A percentile compares a stretch with the other conserved stretches of the same genome.
These are phyloP conservation scores for Drosophila pseudoananassae DNA, from an alignment of 1,140 invertebrate species.

Conservation along the genomic window DNA sequence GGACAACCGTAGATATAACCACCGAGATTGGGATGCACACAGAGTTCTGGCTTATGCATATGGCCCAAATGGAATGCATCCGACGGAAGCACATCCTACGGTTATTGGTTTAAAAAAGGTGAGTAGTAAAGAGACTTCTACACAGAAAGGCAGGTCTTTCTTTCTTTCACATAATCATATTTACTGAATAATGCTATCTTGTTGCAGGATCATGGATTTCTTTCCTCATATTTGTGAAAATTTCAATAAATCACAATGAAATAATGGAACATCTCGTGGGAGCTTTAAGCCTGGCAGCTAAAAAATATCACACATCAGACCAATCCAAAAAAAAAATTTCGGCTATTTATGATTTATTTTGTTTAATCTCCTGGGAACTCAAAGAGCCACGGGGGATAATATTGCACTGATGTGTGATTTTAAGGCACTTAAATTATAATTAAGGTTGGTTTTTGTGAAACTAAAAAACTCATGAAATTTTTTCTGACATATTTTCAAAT, in stretches of 20 bases:
- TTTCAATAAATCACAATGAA: background rate
- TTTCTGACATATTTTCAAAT: too few species aligned
- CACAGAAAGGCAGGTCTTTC: too few species aligned
- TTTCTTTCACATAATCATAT: too few species aligned
- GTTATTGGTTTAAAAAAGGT: background rate
- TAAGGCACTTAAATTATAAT: too few species aligned
- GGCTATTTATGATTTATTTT: background rate
- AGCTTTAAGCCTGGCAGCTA: background rate
- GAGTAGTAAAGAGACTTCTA: too few species aligned
- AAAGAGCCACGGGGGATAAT: background rate
- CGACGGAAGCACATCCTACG: slow-evolving; percentile 4
- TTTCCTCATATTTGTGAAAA: background rate
- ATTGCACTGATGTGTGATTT: too few species aligned
- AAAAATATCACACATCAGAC: background rate
- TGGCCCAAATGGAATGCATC: slow-evolving; percentile 6
- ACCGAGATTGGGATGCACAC: slow-evolving; percentile 22
- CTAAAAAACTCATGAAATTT: too few species aligned
- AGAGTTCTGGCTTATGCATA: slow-evolving; percentile 25
- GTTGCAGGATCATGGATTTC: too few species aligned
- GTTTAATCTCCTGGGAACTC: background rate
- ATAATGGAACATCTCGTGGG: background rate
- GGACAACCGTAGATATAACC: slow-evolving; percentile 20
- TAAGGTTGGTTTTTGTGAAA: too few species aligned
- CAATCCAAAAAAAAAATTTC: background rate
- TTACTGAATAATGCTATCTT: background rate